Evolutionary conservation across 2,113 vertebrate species (phyloP), one percentile per base, ranked within the genome.

Genomic region (Pollachius pollachius): DNA sequence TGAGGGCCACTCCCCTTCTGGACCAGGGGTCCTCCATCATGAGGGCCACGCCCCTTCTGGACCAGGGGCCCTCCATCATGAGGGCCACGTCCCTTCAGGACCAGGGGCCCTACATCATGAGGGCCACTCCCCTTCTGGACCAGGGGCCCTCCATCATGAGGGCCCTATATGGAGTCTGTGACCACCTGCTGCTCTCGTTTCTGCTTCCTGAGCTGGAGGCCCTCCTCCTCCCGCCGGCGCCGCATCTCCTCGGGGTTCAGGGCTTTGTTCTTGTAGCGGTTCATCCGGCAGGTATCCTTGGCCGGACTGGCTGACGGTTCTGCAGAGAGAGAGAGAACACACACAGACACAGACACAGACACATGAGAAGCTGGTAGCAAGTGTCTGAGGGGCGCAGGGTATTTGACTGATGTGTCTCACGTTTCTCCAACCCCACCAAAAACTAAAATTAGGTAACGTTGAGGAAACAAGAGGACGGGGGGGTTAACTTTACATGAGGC

Each of bases 261-360:
- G 25, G 97, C 97, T 91, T 99, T 99, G 92, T 99, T 99, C 92
- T 99, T 99, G 88, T 99, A 99, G 75, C 96, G 96, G 90, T 97
- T 99, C 97, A 99, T 99, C 91, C 97, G 93, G 81, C 94, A 97
- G 91, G 96, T 98, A 77, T 98, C 95, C 91, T 92, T 98, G 82
- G 52, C 93, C 89, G 97, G 97, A 90, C 97, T 98, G 61, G 94
- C 93, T 92, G 96, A 94, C 75, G 94, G 95, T 81, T 99, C 97
- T 99, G 87, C 0, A 18, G 23, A 62, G 62, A 4, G 48, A 71
- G 54, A 0, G 5, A 16, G 21, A 23, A n/a, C 16, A 64, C 41
- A 34, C 41, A 48, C 41, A 48, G 8, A 48, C 41, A 48, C 41
- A 48, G 8, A 48, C 41, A 48, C 41, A 48, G 8, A 48, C 11